phyloP scores from a whole-genome alignment of 2,888 invertebrate species.

The Drosophila multiciliata region DNA sequence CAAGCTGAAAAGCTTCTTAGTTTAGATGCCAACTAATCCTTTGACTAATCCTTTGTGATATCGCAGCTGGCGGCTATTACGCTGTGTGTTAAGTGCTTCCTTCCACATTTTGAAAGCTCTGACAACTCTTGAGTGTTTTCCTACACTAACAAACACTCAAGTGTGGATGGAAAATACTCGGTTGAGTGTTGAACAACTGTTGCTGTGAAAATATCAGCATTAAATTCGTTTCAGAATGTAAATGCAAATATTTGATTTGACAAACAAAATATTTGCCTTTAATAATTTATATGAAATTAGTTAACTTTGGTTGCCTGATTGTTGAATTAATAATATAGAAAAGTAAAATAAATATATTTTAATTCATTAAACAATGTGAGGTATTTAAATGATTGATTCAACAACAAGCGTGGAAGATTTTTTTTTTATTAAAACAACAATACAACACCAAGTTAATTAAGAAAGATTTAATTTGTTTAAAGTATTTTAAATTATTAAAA shows the following conservation, averaged over 20 bases:
- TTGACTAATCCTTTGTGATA: conserved; percentile 18
- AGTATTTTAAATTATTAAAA: background rate
- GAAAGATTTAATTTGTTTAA: background rate
- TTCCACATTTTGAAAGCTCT: conserved; percentile 29
- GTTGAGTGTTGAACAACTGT: background rate
- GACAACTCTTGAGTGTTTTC: conserved; percentile 23
- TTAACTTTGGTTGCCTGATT: background rate
- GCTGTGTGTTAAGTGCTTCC: conserved; percentile 37
- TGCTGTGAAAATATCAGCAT: background rate
- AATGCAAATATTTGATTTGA: background rate
- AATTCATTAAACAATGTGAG: background rate
- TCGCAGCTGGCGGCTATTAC: conserved; percentile 15
- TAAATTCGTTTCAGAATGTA: background rate
- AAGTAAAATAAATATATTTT: background rate
- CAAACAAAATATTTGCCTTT: background rate
- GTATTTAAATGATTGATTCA: background rate
- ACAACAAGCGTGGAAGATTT: accelerated
- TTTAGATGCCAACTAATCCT: conserved; percentile 40
- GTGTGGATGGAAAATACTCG: background rate
- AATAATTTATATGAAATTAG: background rate
- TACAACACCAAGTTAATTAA: background rate
- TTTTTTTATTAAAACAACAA: background rate
- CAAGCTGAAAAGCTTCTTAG: conserved; percentile 48
- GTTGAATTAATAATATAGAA: background rate
- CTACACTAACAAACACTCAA: background rate